Evolutionary conservation across 1,140 invertebrate genomes (phyloP).

Genomic region (Heliconius hewitsoni): DNA sequence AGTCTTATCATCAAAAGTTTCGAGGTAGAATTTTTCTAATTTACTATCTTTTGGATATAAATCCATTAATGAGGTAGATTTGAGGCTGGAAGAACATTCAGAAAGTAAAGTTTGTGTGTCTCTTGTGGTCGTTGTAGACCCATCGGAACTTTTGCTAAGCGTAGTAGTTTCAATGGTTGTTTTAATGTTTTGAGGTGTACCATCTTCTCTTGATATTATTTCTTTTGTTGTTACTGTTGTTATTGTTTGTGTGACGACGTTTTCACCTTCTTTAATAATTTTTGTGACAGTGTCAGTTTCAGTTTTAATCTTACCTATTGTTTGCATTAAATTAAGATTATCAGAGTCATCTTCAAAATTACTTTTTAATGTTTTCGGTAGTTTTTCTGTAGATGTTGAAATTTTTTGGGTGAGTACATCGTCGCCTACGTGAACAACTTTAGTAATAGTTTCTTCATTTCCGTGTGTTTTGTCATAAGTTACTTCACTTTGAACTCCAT

Average conservation of each 20-base stretch:
- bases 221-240: conserved; percentile 80
- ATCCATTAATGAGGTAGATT: conserved; percentile 76
- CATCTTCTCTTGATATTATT: conserved; percentile 79
- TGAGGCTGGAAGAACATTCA: conserved; percentile 79
- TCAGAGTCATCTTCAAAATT: conserved; percentile 53
- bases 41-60: conserved; percentile 58
- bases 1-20: conserved; percentile 53
- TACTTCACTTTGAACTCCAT: conserved; percentile 74
- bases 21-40: conserved; percentile 50
- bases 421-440: conserved; percentile 78
- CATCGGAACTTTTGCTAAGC: conserved; percentile 77
- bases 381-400: conserved; percentile 79
- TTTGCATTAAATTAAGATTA: conserved; percentile 69
- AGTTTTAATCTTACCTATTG: conserved; percentile 78
- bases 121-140: conserved; percentile 73
- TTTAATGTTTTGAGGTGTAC: conserved; percentile 80
- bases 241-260: conserved; percentile 79
- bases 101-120: conserved; percentile 78
- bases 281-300: conserved; percentile 80
- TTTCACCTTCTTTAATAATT: conserved; percentile 80
- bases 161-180: conserved; percentile 82
- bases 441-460: conserved; percentile 75
- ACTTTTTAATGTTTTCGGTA: conserved; percentile 61
- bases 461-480: conserved; percentile 70
- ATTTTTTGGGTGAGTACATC: conserved; percentile 79